Evolutionary conservation across 2,113 vertebrate genomes (phyloP).

Genomic region (Saguinus midas): DNA sequence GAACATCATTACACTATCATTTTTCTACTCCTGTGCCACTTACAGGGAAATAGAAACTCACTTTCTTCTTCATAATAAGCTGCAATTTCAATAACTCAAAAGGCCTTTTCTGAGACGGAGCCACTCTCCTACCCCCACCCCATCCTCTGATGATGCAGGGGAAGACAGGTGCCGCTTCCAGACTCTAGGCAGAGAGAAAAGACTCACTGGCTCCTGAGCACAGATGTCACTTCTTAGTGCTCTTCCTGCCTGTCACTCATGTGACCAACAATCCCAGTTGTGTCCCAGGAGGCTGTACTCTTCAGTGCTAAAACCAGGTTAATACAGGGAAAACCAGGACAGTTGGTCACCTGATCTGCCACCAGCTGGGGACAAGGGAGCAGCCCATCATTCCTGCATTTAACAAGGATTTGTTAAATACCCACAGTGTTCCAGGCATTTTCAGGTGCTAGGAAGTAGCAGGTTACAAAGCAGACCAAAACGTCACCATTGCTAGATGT

Average conservation of each 20-base stretch:
- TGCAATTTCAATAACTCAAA: conserved; percentile 77
- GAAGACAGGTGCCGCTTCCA: neutral
- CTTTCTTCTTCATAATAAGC: conserved; percentile 74
- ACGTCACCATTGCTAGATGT: no score
- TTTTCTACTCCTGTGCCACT: conserved; percentile 71
- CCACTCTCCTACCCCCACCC: neutral
- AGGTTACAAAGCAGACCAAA: neutral
- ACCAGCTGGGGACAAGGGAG: neutral
- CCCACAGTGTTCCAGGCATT: neutral
- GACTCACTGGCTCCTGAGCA: no score
- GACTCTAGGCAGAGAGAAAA: neutral
- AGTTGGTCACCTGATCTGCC: neutral
- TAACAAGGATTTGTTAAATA: neutral
- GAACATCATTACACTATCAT: conserved; percentile 64
- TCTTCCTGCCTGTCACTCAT: neutral
- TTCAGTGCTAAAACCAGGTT: neutral
- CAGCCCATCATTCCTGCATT: neutral
- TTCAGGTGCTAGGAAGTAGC: neutral
- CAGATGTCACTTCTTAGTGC: neutral
- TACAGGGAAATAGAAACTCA: conserved; percentile 71
- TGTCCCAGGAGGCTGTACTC: neutral
- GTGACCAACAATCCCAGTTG: neutral
- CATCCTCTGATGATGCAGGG: neutral
- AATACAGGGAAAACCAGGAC: neutral
- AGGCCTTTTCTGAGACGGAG: conserved; percentile 47